Conservation (phyloP, 2,888 invertebrate species). For the Scaptomyza reducta region DNA sequence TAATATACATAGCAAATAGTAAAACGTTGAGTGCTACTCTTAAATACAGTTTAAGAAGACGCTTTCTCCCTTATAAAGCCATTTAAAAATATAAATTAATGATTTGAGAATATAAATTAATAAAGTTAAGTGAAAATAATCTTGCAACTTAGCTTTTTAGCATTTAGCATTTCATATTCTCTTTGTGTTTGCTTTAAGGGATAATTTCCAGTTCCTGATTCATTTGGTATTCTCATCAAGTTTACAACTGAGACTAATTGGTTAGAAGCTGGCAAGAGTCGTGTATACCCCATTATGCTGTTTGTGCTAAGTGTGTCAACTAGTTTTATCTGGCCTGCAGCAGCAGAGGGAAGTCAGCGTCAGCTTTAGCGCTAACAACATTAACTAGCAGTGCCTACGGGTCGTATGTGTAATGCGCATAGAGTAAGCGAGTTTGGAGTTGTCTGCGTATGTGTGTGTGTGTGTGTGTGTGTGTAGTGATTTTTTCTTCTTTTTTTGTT, state of each 20-base stretch:
- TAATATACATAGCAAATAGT: slow-evolving; percentile 45
- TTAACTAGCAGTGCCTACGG: slow-evolving; percentile 69
- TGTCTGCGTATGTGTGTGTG: slow-evolving; percentile 17
- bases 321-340: slow-evolving; percentile 72
- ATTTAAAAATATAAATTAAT: neutral
- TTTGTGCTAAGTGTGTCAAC: slow-evolving; percentile 65
- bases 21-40: neutral
- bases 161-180: neutral
- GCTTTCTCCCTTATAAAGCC: no score
- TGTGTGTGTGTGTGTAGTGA: slow-evolving; percentile 11
- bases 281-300: slow-evolving; percentile 24
- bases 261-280: slow-evolving; percentile 2
- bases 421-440: slow-evolving; percentile 17
- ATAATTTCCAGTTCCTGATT: neutral
- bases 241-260: neutral
- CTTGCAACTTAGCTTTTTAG: neutral
- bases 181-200: neutral
- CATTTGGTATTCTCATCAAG: neutral
- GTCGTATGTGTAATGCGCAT: slow-evolving; percentile 59
- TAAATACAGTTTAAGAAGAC: no score
- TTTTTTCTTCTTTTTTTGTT: slow-evolving; percentile 33
- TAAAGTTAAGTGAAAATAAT: neutral
- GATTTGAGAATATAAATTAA: neutral
- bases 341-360: slow-evolving; percentile 47
- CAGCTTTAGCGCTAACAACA: slow-evolving; percentile 55